Conservation (phyloP, 2,113 vertebrate genomes). For the Brachirus orientalis region DNA sequence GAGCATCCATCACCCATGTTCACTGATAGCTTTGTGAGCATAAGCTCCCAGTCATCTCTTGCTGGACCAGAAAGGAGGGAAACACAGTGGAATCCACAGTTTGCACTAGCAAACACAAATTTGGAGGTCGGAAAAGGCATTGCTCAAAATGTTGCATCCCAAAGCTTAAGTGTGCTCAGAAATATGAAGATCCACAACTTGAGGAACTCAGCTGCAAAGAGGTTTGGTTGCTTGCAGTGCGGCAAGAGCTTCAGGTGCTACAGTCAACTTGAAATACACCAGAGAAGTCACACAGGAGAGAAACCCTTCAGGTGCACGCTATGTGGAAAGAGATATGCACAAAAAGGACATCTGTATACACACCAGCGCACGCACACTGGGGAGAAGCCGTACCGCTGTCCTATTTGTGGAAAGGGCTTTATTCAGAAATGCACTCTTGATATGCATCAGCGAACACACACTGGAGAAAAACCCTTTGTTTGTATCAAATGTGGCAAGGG, state of each 20-base stretch:
- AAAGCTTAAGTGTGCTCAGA: constrained; percentile 44
- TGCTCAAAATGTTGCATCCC: constrained; percentile 41
- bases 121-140: constrained; percentile 34
- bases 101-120: constrained; percentile 29
- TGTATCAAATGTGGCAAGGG: constrained; percentile 81
- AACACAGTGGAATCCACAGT: constrained; percentile 50
- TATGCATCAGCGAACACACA: constrained; percentile 84
- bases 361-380: constrained; percentile 84
- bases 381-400: constrained; percentile 81
- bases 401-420: constrained; percentile 81
- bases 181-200: constrained; percentile 62
- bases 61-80: constrained; percentile 29
- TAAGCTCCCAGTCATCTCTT: constrained; percentile 30
- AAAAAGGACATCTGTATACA: constrained; percentile 83
- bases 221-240: constrained; percentile 78
- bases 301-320: constrained; percentile 80
- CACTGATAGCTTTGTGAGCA: constrained; percentile 34
- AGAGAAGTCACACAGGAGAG: constrained; percentile 83
- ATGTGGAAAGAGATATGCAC: constrained; percentile 81
- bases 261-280: constrained; percentile 83
- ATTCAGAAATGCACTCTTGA: constrained; percentile 84
- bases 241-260: constrained; percentile 81
- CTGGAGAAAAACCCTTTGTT: constrained; percentile 81
- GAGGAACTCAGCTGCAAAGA: constrained; percentile 67
- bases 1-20: constrained; percentile 46